phyloP scores from a whole-genome alignment of 2,888 invertebrate species.

The Xylophagus ater region DNA sequence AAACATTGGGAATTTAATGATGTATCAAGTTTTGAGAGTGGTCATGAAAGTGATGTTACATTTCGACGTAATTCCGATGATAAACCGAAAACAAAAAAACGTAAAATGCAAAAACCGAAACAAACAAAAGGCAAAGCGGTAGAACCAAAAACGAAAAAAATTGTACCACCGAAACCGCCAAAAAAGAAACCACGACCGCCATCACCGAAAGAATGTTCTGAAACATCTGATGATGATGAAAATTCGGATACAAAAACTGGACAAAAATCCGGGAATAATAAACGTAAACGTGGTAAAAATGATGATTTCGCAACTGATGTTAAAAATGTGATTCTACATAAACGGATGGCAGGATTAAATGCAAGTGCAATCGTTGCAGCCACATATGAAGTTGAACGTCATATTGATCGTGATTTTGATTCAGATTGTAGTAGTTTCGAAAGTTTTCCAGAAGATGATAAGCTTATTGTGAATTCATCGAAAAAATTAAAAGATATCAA shows the following conservation, averaged over 20 bases:
- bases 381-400: conserved; percentile 59
- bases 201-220: conserved; percentile 22
- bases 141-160: conserved; percentile 23
- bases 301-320: conserved; percentile 43
- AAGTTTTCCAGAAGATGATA: conserved; percentile 27
- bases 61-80: conserved; percentile 10
- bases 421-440: conserved; percentile 36
- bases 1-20: conserved; percentile 78
- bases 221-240: conserved; percentile 44
- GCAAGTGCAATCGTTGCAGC: conserved; percentile 84
- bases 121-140: conserved; percentile 22
- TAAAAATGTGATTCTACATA: conserved; percentile 77
- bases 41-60: conserved; percentile 18
- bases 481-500: conserved; percentile 8
- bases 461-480: conserved; percentile 11
- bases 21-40: conserved; percentile 18
- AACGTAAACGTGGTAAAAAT: conserved; percentile 38
- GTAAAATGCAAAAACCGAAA: conserved; percentile 12
- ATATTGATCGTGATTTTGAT: conserved; percentile 34
- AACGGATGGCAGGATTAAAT: conserved; percentile 84
- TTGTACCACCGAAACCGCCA: conserved; percentile 23
- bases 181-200: conserved; percentile 19
- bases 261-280: conserved; percentile 43
- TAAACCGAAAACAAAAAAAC: conserved; percentile 17
- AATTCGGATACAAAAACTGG: conserved; percentile 41